A percentile compares a stretch with the other conserved stretches of the same genome.
These are phyloP conservation scores for Oceanodroma leucorhoa DNA, from an alignment of 2,797 vertebrate genomes.

Conservation along the genomic window DNA sequence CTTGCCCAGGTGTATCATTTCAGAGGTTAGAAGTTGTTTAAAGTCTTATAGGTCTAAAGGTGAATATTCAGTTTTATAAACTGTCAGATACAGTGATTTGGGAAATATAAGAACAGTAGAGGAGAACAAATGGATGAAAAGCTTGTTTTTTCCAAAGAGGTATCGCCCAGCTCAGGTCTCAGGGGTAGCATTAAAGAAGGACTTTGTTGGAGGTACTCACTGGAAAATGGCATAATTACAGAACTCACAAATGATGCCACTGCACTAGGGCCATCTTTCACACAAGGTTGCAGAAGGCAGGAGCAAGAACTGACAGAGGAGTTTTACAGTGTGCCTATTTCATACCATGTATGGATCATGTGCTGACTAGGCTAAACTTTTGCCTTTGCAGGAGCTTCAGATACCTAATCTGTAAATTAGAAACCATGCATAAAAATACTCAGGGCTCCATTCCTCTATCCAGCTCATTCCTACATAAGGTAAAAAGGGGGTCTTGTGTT, in stretches of 20 bases:
- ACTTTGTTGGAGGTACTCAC: background rate
- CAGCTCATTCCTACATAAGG: background rate
- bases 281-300: background rate
- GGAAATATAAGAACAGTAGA: background rate
- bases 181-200: background rate
- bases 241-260: background rate
- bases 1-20: background rate
- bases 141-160: background rate
- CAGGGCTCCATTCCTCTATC: background rate
- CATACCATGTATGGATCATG: background rate
- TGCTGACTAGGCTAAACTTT: background rate
- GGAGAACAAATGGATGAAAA: background rate
- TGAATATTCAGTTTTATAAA: background rate
- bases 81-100: background rate
- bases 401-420: background rate
- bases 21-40: background rate
- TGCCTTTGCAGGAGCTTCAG: background rate
- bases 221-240: background rate
- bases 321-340: background rate
- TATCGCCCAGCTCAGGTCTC: background rate
- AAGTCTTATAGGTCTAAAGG: background rate
- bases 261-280: background rate
- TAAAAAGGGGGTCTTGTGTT: background rate
- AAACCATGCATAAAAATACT: background rate
- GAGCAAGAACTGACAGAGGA: background rate